Conservation (phyloP, 30 jellyfish, hydroid and myxozoan species). For the Aurelia aurita region DNA sequence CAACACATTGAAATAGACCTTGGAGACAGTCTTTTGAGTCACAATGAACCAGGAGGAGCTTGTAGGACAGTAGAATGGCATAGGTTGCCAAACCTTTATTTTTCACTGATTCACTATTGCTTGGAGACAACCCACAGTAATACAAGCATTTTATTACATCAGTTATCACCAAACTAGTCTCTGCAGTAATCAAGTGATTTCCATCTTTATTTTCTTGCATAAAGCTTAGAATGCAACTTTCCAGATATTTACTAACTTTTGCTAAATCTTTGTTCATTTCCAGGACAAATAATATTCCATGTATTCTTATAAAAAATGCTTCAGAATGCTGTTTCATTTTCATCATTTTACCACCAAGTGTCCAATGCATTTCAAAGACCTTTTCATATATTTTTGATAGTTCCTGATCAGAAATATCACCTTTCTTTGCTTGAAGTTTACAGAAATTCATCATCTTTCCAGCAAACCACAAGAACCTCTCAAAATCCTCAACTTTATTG, state of each 20-base stretch:
- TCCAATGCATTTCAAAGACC: slow-evolving; percentile 72
- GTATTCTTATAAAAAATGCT: slow-evolving; percentile 10
- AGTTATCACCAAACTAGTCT: background rate
- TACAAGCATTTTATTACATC: slow-evolving; percentile 6
- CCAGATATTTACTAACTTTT: slow-evolving; percentile 61
- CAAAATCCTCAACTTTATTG: slow-evolving; percentile 2
- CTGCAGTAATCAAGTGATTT: background rate
- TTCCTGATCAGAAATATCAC: slow-evolving; percentile 3
- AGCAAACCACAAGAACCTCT: slow-evolving; percentile 33
- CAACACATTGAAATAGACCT: background rate
- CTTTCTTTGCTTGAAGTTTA: background rate
- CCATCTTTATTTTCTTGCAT: slow-evolving; percentile 18
- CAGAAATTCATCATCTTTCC: slow-evolving; percentile 17
- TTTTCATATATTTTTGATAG: slow-evolving; percentile 7
- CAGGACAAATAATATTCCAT: slow-evolving; percentile 16
- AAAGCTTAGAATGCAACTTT: slow-evolving; percentile 17
- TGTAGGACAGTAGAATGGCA: slow-evolving; percentile 24
- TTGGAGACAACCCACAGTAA: background rate
- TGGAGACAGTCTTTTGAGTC: slow-evolving; percentile 23
- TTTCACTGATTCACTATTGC: background rate
- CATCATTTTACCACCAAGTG: slow-evolving; percentile 16
- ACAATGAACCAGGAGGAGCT: slow-evolving; percentile 9
- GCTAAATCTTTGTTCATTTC: slow-evolving; percentile 13
- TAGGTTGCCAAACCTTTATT: slow-evolving; percentile 19
- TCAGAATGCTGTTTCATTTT: background rate